Conservation (phyloP, 2,113 vertebrate genomes). For the Tautogolabrus adspersus region DNA sequence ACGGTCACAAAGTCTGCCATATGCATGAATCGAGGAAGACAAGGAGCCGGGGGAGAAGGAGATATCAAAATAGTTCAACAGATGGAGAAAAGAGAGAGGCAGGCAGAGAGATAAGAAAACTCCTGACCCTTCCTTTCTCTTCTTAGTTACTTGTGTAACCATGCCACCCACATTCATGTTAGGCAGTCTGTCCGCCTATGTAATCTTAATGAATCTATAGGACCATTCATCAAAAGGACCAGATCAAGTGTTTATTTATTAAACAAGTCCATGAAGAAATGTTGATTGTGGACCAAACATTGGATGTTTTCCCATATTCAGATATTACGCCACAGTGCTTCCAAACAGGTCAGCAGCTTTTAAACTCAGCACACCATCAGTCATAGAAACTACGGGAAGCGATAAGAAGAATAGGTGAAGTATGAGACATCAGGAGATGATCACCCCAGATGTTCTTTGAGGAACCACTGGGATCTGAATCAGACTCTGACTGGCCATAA, state of each 20-base stretch:
- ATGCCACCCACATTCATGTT: slow-evolving; percentile 1
- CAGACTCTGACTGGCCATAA: slow-evolving; percentile 71
- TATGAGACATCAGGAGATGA: slow-evolving; percentile 69
- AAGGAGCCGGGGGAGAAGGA: slow-evolving; percentile 46
- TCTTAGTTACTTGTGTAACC: not conserved
- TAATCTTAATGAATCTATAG: too few species aligned
- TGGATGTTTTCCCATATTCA: not conserved
- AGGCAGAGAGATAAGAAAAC: slow-evolving; percentile 29
- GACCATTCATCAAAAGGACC: too few species aligned
- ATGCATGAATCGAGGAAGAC: slow-evolving; percentile 60
- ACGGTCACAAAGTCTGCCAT: slow-evolving; percentile 75
- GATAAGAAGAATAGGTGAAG: slow-evolving; percentile 63
- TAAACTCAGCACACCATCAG: slow-evolving; percentile 51
- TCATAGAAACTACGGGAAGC: slow-evolving; percentile 50
- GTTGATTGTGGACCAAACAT: not conserved
- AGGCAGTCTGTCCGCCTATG: slow-evolving; percentile 4
- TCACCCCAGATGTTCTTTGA: slow-evolving; percentile 74
- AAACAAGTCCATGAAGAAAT: not conserved
- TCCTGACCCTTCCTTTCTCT: not conserved
- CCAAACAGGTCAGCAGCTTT: slow-evolving; percentile 28
- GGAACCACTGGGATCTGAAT: slow-evolving; percentile 74
- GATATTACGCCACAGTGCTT: not conserved
- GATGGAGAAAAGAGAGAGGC: slow-evolving; percentile 19
- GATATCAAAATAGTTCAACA: slow-evolving; percentile 49
- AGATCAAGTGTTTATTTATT: too few species aligned